phyloP scores from a whole-genome alignment of 1,140 invertebrate genomes.

The Pantala flavescens region DNA sequence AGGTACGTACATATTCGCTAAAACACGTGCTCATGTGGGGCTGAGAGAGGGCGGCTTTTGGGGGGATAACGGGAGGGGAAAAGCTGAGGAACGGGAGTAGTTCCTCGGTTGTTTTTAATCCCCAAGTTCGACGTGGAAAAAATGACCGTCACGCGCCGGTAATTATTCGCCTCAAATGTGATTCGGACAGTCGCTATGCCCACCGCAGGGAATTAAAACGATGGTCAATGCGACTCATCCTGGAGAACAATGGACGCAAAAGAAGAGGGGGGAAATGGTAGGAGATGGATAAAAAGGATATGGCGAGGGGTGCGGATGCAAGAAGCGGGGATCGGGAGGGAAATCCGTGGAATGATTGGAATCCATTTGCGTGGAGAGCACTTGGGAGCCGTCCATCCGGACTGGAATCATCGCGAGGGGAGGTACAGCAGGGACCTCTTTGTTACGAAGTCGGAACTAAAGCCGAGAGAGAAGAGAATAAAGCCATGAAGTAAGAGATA shows the following conservation, averaged over 20 bases:
- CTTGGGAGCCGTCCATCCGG: too few species aligned
- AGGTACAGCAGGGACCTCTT: too few species aligned
- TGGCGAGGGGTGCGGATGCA: neutral
- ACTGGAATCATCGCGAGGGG: too few species aligned
- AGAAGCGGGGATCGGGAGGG: neutral
- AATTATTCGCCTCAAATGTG: conserved; percentile 9
- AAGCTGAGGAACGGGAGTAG: neutral
- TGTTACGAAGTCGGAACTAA: too few species aligned
- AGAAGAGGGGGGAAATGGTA: neutral
- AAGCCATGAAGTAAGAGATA: too few species aligned
- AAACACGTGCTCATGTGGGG: neutral
- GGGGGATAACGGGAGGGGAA: neutral
- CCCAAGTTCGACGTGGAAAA: conserved; percentile 7
- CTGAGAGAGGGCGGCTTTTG: neutral
- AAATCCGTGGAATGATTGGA: neutral
- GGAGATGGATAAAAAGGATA: neutral
- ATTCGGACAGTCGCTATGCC: neutral
- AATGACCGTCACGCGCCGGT: conserved; percentile 1
- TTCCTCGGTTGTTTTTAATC: conserved; percentile 2
- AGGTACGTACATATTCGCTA: neutral
- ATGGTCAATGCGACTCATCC: neutral
- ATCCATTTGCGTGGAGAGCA: too few species aligned
- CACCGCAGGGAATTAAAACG: conserved; percentile 7
- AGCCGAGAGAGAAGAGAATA: too few species aligned
- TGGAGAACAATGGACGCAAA: neutral